Base-by-base conservation (phyloP, 2,888 invertebrate species). In the Dyspetes luteomarginatus region DNA sequence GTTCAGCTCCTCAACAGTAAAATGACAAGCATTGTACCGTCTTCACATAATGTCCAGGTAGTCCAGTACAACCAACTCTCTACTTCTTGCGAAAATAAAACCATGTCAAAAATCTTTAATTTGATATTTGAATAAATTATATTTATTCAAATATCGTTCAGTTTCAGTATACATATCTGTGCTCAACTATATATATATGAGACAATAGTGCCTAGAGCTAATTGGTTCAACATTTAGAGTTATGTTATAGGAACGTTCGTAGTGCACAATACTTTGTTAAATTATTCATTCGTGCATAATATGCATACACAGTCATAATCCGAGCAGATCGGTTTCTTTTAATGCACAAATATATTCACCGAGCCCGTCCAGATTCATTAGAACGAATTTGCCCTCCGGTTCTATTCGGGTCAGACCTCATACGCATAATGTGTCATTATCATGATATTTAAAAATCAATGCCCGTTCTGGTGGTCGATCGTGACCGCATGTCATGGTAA, bases 211-310 rank as follows among this genome's bases (percentile, higher is more conserved):
- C 64, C 79, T 43, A 15, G 56, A 67, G 71, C 65, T 48, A 75
- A 80, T 75, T 71, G 58, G 60, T 71, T 67, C 30, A 71, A 71
- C 75, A 71, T 71, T 65, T 58, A 71, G 52, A 65, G 36, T 67
- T 43, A 68, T 72, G 45, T 65, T 52, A 64, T 56, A 68, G 41
- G 55, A 64, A 77, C 50, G 43, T 19, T 55, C 67, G 48, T 45
- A 12, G 36, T 12, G 43, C 56, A 73, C 60, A 43, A 81, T 76
- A 68, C 45, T 55, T 56, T 7, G 43, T 68, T 81, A 76, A 81
- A 76, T 81, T 50, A 81, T 81, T 77, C 72, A 81, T 81, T 15
- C 5, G 3, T 24, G 55, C 55, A n/a, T 26, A 26, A 56, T 30
- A 17, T 4, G 3, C 15, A 56, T 30, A 28, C 9, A 60, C 17